Evolutionary conservation across 2,797 vertebrate species (phyloP), one percentile per base, ranked within the genome.

Genomic region (Chaenodraco wilsoni): DNA sequence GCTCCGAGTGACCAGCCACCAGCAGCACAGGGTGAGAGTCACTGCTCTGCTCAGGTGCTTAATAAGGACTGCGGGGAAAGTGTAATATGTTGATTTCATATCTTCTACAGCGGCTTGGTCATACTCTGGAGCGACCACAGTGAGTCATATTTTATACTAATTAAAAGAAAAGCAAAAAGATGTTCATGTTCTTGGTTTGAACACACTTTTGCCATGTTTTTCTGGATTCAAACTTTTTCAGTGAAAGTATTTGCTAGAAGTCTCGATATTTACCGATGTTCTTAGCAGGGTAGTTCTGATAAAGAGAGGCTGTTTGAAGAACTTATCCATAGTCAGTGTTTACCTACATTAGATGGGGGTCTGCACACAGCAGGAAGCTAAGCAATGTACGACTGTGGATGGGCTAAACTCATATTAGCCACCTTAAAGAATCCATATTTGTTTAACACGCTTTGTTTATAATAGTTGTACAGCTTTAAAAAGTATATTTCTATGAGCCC

Each of bases 1-100:
- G 65, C 65, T 69, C 54, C 16, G 40, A 60, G 65, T 54, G 27
- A 60, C 74, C 10, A 49, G n/a, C 40, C 76, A 45, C 57, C 81
- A 65, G 72, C 58, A 54, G 67, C 61, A 50, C 65, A 74, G 56
- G 86, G 89, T 90, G 67, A 86, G 87, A 58, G 40, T 44, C 41
- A 43, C n/a, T 51, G 71, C 31, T 63, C 31, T 46, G 4, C 65
- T 50, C 1, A 48, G 23, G 56, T 33, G 64, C 68, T 74, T 67
- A 72, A 59, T 73, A n/a, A 46, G 5, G 21, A 9, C 15, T 19
- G 17, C n/a, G 9, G 27, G 5, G 56, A n/a, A 49, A 1, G 1
- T 69, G 16, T 83, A 11, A 84, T 76, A 27, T 46, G 60, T 77
- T 75, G 3, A 61, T 84, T 23, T 81, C 3, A 17, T 63, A 73